Percentiles rank a stretch among this genome's conserved stretches.
These are phyloP conservation scores for Entomobrya multifasciata DNA, from an alignment of 2,888 invertebrate species.

Conservation along the genomic window DNA sequence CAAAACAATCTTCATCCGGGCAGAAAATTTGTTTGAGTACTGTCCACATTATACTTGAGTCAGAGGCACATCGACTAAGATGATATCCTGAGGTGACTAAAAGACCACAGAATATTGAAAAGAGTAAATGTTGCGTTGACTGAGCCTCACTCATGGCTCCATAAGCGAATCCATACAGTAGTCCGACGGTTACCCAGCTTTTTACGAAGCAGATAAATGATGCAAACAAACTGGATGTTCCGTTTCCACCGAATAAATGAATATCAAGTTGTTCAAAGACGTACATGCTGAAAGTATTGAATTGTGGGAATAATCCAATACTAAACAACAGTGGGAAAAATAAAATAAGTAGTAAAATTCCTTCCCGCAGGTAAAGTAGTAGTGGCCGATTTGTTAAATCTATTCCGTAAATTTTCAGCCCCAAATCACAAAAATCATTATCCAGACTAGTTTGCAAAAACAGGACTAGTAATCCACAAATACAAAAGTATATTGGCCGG, in stretches of 20 bases:
- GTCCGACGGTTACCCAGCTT: constrained; percentile 89
- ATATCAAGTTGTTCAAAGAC: constrained; percentile 96
- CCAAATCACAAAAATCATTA: constrained; percentile 81
- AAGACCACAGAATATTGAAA: constrained; percentile 96
- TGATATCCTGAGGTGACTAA: constrained; percentile 95
- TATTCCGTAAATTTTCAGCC: constrained; percentile 82
- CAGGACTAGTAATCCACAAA: constrained; percentile 85
- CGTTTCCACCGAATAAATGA: constrained; percentile 94
- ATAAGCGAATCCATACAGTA: constrained; percentile 93
- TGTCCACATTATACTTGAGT: constrained; percentile 94
- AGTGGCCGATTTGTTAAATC: constrained; percentile 85
- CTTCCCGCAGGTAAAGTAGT: constrained; percentile 87
- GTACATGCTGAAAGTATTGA: constrained; percentile 98
- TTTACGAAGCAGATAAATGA: constrained; percentile 91
- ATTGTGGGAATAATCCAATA: constrained; percentile 96
- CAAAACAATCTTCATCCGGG: constrained; percentile 85
- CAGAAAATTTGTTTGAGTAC: constrained; percentile 89
- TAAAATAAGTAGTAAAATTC: constrained; percentile 90
- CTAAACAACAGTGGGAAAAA: constrained; percentile 97
- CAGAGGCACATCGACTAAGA: constrained; percentile 94
- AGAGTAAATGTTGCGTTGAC: constrained; percentile 90
- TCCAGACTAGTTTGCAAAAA: constrained; percentile 81
- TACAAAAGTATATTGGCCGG: constrained; percentile 95
- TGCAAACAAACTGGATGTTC: constrained; percentile 91
- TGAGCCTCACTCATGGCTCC: constrained; percentile 90